These are phyloP conservation scores for Drosophila teissieri DNA, from an alignment of 1,140 invertebrate genomes.

Conservation along the genomic window DNA sequence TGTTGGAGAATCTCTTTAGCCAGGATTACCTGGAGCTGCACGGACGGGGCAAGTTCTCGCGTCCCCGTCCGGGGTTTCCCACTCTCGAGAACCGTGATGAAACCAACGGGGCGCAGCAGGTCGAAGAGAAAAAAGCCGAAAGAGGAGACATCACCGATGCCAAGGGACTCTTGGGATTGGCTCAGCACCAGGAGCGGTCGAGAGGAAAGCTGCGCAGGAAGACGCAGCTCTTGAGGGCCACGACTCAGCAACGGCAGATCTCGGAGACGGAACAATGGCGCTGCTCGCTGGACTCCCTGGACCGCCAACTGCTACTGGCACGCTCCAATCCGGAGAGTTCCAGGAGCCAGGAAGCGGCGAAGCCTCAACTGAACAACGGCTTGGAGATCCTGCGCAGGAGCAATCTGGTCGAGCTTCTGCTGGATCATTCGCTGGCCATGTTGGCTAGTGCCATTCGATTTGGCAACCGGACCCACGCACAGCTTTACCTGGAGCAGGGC, in stretches of 20 bases:
- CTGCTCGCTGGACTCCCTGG: conserved; percentile 74
- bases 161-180: conserved; percentile 63
- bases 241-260: conserved; percentile 73
- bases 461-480: conserved; percentile 86
- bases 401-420: conserved; percentile 88
- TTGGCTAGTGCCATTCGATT: conserved; percentile 48
- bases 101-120: conserved; percentile 1
- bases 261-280: conserved; percentile 48
- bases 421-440: conserved; percentile 71
- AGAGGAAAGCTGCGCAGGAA: conserved; percentile 60
- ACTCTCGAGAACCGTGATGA: not conserved
- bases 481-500: conserved; percentile 89
- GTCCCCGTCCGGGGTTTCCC: conserved; percentile 1
- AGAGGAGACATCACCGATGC: conserved; percentile 35
- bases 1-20: conserved; percentile 87
- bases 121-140: not conserved
- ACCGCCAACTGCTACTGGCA: conserved; percentile 77
- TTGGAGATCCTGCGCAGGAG: conserved; percentile 86
- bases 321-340: not conserved
- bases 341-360: not conserved
- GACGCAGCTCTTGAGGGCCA: conserved; percentile 69
- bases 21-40: conserved; percentile 85
- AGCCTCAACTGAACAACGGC: conserved; percentile 72
- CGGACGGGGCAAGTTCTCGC: conserved; percentile 54
- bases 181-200: conserved; percentile 63